Base-by-base conservation (phyloP, 1,140 invertebrate species). In the Drosophila erecta region DNA sequence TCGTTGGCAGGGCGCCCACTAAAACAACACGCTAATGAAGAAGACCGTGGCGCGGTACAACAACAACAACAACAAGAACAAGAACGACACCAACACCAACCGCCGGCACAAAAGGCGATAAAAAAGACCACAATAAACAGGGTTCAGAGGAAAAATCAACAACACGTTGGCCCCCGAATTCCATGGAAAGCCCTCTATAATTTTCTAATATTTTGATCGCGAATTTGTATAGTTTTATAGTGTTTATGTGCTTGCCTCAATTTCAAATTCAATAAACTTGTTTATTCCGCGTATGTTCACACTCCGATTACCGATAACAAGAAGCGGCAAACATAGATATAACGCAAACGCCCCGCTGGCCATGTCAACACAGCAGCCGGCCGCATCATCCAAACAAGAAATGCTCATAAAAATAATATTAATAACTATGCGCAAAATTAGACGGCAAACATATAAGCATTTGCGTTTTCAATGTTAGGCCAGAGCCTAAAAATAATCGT, bases 1-100 rank as follows among this genome's bases (percentile, higher is more conserved):
- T 90, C 81, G 83, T 90, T 91, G 89, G 89, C 89, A 91, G 79
- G 56, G 76, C 79, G 89, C 89, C 89, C 89, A 91, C 85, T 91
- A 70, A 90, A 90, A 61, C 85, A 90, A 61, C 85, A 90, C 77
- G 79, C 70, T 76, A 81, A 78, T 69, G 70, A 89, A 76, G 66
- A 65, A 67, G 83, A 62, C 67, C 64, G 67, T 64, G 65, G 46
- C 64, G 65, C 69, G 41, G 78, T 64, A 53, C 47, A 70, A 38
- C 59, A 73, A 47, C 56, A 64, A 30, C 20, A 49, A 4, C 17
- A 38, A 6, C 17, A n/a, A n/a, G n/a, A 38, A 24, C 22, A 24
- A 24, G 3, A 22, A 22, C 2, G 0, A 22, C 22, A 72, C 47
- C 56, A 62, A 24, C 20, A 50, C 6, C 14, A 33, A 38, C 12